A percentile compares a stretch with the other conserved stretches of the same genome.
Evolutionary conservation across 1,140 invertebrate species (phyloP).

Genomic region (Berghia stephanieae): DNA sequence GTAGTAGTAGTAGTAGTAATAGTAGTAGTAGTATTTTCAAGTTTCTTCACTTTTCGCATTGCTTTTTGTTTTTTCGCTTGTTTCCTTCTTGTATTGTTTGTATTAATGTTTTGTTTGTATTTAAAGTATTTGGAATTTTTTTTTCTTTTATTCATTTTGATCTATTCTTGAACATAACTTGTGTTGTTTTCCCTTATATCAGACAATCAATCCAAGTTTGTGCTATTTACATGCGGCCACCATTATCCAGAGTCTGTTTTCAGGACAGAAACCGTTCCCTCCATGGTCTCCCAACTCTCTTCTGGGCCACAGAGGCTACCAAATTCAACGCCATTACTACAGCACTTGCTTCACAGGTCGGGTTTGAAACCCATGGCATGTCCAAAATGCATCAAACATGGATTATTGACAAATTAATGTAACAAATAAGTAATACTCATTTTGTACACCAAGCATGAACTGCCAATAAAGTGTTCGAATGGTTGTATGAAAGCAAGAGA

Average conservation of each 20-base stretch:
- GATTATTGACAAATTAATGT: conserved; percentile 27
- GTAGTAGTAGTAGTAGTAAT: too few species aligned
- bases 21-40: too few species aligned
- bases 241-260: conserved; percentile 40
- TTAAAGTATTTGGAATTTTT: too few species aligned
- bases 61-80: too few species aligned
- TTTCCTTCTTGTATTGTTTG: too few species aligned
- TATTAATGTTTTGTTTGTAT: too few species aligned
- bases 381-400: conserved; percentile 48
- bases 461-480: neutral
- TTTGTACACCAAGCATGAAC: neutral
- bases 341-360: conserved; percentile 40
- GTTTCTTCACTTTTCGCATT: too few species aligned
- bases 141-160: too few species aligned
- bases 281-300: conserved; percentile 37
- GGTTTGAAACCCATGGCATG: conserved; percentile 44
- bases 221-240: conserved; percentile 53
- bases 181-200: neutral
- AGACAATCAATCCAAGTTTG: neutral
- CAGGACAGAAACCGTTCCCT: conserved; percentile 38
- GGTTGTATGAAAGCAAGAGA: neutral
- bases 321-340: conserved; percentile 35
- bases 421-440: neutral
- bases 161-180: too few species aligned
- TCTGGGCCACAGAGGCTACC: conserved; percentile 38